Conservation (phyloP, 2,888 invertebrate genomes). For the Agriotes lineatus region DNA sequence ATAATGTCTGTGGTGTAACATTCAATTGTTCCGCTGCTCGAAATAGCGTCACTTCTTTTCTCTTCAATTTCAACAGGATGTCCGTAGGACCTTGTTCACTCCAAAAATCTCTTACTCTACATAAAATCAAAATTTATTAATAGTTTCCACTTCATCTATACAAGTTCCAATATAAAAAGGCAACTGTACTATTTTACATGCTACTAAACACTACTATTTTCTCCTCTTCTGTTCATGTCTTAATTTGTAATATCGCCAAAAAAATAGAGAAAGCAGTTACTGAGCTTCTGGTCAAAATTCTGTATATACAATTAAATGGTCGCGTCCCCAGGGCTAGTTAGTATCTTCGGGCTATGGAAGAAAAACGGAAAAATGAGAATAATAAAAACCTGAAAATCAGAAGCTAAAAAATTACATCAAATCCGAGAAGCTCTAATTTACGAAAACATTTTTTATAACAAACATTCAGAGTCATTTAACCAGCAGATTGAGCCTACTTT, state of each 20-base stretch:
- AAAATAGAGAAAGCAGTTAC: slow-evolving; percentile 26
- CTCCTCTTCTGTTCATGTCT: slow-evolving; percentile 30
- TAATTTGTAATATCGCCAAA: slow-evolving; percentile 24
- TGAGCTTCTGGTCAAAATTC: slow-evolving; percentile 24
- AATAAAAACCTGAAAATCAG: not conserved
- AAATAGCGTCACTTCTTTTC: slow-evolving; percentile 79
- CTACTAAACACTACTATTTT: slow-evolving; percentile 26
- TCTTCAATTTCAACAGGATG: slow-evolving; percentile 76
- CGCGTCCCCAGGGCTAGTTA: slow-evolving; percentile 27
- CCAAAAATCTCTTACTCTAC: slow-evolving; percentile 80
- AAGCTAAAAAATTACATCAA: not conserved
- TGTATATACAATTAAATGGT: slow-evolving; percentile 37
- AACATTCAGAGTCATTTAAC: no score
- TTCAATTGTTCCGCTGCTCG: slow-evolving; percentile 82
- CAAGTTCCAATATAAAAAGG: slow-evolving; percentile 12
- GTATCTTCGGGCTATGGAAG: slow-evolving; percentile 37
- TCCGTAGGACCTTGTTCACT: slow-evolving; percentile 82
- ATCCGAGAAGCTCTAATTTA: not conserved
- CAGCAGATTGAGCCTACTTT: no score
- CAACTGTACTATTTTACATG: slow-evolving; percentile 20
- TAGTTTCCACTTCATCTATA: not conserved
- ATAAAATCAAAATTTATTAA: slow-evolving; percentile 47
- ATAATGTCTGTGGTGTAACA: slow-evolving; percentile 80
- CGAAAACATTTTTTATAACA: not conserved
- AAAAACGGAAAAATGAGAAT: slow-evolving; percentile 34